Percentiles rank a stretch among this genome's conserved stretches.
Conservation (phyloP, 92 coral and sea anemone genomes). For the Paramuricea clavata region DNA sequence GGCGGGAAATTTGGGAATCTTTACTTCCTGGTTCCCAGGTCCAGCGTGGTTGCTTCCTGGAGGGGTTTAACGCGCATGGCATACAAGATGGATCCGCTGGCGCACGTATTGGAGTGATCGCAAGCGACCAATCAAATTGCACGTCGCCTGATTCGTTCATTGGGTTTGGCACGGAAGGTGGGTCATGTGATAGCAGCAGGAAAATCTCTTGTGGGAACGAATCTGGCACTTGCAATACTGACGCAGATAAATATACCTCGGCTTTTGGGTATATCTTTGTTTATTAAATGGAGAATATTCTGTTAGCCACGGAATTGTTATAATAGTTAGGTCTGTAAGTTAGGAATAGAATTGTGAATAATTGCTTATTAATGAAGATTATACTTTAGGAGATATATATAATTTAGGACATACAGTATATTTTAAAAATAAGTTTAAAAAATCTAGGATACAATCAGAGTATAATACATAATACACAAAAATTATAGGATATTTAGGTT, state of each 20-base stretch:
- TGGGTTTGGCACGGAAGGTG: constrained; percentile 70
- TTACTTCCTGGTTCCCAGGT: constrained; percentile 53
- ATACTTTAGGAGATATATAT: not conserved
- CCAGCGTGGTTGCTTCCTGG: constrained; percentile 50
- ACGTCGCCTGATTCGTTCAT: constrained; percentile 58
- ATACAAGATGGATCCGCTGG: not conserved
- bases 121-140: constrained; percentile 60
- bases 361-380: too few species aligned
- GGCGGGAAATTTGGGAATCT: constrained; percentile 56
- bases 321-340: too few species aligned
- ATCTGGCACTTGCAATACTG: not conserved
- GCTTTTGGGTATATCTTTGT: constrained; percentile 52
- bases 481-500: too few species aligned
- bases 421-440: too few species aligned
- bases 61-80: constrained; percentile 62
- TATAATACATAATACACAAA: too few species aligned
- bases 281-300: not conserved
- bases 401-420: too few species aligned
- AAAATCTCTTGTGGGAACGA: constrained; percentile 54
- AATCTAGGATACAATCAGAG: too few species aligned
- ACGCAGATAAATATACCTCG: not conserved
- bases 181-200: constrained; percentile 4
- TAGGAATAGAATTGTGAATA: too few species aligned
- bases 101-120: constrained; percentile 67
- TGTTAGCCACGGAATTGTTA: too few species aligned